Base-by-base conservation (phyloP, 1,140 invertebrate species). In the Hycleus cichorii region DNA sequence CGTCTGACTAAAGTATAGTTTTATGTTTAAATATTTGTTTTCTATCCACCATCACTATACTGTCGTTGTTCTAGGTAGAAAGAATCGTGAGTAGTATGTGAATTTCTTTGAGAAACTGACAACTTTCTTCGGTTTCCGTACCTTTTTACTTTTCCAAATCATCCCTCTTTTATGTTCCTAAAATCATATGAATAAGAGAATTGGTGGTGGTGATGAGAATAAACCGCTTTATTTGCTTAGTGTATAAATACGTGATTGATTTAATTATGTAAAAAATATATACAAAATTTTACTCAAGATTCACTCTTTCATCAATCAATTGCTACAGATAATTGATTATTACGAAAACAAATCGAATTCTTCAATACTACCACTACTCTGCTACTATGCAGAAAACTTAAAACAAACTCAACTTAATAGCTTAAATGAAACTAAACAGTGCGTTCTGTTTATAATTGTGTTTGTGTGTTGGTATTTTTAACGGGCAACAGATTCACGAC, bases 401-500 rank as follows among this genome's bases (percentile, higher is more conserved):
- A 12, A 12, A 12, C 12, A 12, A 18, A 9, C 11, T 46, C n/a
- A 10, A 40, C 8, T 12, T 53, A 53, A 47, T 53, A 18, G 27
- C 24, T 10, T 44, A 18, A 10, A 44, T 11, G 9, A 9, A 27
- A 24, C 24, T 9, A 9, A 11, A 49, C 8, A 25, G 6, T 49
- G 8, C 27, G 1, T 5, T 9, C 9, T n/a, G 9, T 10, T 27
- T 38, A 18, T 18, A 18, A 18, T 18, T 18, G 18, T 53, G 46
- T 53, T 44, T 44, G 50, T 53, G 51, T 47, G 49, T 44, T 61
- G 59, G 49, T 49, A 43, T 24, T 32, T 32, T 32, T 64, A 68
- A 49, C 70, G 68, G 24, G 59, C 63, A 38, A 68, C 61, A 27
- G 66, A 60, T 50, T 71, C 68, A 7, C 78, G 66, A 58, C 80